phyloP scores from a whole-genome alignment of 2,888 invertebrate species.

The Trachelus tabidus region DNA sequence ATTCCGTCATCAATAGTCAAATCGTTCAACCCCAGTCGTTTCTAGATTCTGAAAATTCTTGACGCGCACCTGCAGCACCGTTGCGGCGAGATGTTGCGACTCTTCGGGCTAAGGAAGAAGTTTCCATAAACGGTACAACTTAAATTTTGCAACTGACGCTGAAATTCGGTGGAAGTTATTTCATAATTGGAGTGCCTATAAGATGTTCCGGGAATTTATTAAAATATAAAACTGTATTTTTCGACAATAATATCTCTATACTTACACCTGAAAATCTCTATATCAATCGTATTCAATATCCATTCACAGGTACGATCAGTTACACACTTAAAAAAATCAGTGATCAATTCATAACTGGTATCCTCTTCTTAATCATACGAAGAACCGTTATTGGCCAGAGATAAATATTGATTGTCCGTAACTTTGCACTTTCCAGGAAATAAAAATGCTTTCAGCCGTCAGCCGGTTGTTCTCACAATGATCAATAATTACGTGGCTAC shows the following conservation, averaged over 20 bases:
- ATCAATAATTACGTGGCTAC: not conserved
- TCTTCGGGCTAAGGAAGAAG: not conserved
- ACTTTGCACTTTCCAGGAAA: not conserved
- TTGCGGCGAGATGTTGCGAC: not conserved
- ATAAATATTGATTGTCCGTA: not conserved
- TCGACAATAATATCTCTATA: not conserved
- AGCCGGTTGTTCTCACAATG: conserved; percentile 2
- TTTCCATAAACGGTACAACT: not conserved
- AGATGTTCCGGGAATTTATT: not conserved
- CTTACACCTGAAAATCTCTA: not conserved
- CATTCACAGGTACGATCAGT: not conserved
- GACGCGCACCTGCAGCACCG: not conserved
- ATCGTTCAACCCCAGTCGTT: not conserved
- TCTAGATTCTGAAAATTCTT: not conserved
- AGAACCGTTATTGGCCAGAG: not conserved
- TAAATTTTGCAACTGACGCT: not conserved
- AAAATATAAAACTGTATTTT: not conserved
- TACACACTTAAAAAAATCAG: not conserved
- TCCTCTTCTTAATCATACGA: not conserved
- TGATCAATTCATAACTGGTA: not conserved
- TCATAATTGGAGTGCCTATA: not conserved
- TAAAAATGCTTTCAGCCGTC: conserved; percentile 4
- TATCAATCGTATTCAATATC: not conserved
- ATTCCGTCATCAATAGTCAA: not conserved
- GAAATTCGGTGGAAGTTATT: not conserved